Evolutionary conservation across 2,888 invertebrate genomes (phyloP), one percentile per base, ranked within the genome.

Genomic region (Macrophya annulata): DNA sequence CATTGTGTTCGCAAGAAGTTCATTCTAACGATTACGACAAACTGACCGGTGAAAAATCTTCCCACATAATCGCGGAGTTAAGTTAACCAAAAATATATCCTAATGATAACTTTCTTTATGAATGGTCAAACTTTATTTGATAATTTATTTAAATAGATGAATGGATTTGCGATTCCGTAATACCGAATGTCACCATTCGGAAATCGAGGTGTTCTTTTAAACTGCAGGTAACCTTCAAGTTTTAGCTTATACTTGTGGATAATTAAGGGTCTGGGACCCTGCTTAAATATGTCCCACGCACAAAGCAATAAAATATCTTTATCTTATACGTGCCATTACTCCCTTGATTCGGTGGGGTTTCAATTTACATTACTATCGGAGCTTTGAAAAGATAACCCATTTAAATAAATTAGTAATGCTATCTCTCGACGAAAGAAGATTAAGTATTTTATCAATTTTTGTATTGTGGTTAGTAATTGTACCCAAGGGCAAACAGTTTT

Each of bases 331-430:
- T 93, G 92, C 92, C 92, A 92, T 92, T 93, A 91, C 91, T 90
- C 91, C 90, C 91, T 93, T 92, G 92, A 93, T 92, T 92, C 91
- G 90, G 88, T 87, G 90, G 90, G 89, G 68, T 37, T 90, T 87
- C 91, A 93, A 93, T 93, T 93, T 93, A 92, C 93, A 93, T 93
- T 92, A 89, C 92, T 93, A 93, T 93, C 93, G 92, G 92, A 89
- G 90, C 91, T 93, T 92, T 90, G 90, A 89, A 92, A 89, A 93
- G 93, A 93, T 93, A 93, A 93, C 91, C 91, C 92, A 92, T 93
- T 93, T 93, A 93, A 93, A 93, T 93, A 93, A 93, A 93, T 93
- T 93, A 93, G 93, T 92, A 91, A 92, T 90, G 92, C 92, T 93
- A 93, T 93, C 92, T 93, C 84, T 84, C 77, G 86, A 87, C 86